phyloP scores from a whole-genome alignment of 1,140 invertebrate genomes.

The Drosophila varians region DNA sequence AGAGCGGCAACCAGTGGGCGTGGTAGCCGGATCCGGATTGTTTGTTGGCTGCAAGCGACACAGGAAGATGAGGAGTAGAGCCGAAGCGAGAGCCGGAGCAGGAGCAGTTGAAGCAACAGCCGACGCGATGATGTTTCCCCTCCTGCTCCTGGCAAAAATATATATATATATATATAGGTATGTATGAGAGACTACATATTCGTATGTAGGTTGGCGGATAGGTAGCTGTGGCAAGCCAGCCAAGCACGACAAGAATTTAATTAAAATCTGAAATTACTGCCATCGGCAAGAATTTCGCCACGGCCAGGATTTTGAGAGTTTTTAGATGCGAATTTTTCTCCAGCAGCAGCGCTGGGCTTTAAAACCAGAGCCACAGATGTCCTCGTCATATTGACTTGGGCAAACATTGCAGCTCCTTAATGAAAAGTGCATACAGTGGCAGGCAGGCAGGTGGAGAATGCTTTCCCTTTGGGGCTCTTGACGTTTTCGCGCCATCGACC shows the following conservation, averaged over 20 bases:
- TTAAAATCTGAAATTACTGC: slow-evolving; percentile 79
- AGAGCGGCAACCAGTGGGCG: background rate
- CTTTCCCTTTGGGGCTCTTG: slow-evolving; percentile 4
- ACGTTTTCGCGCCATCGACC: slow-evolving; percentile 34
- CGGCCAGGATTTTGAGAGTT: slow-evolving; percentile 45
- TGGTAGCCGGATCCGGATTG: slow-evolving; percentile 20
- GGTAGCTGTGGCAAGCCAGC: slow-evolving; percentile 35
- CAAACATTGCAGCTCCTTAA: slow-evolving; percentile 12
- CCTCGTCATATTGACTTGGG: slow-evolving; percentile 9
- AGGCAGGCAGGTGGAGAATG: background rate
- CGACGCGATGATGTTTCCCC: slow-evolving; percentile 24
- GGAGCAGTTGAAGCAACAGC: slow-evolving; percentile 11
- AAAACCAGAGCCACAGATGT: slow-evolving; percentile 32
- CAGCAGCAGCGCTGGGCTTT: slow-evolving; percentile 1
- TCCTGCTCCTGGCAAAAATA: slow-evolving; percentile 14
- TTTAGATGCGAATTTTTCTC: slow-evolving; percentile 53
- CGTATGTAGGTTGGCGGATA: background rate
- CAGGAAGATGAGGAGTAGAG: slow-evolving; percentile 10
- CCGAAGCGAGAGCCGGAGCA: background rate
- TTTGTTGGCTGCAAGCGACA: slow-evolving; percentile 39
- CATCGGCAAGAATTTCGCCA: slow-evolving; percentile 50
- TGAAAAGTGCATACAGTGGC: slow-evolving; percentile 23
- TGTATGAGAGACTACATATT: background rate
- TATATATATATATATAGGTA: background rate
- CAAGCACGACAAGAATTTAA: slow-evolving; percentile 73